A percentile compares a stretch with the other conserved stretches of the same genome.
These are phyloP conservation scores for Rhizoglyphus robini DNA, from an alignment of 1,140 invertebrate species.

Conservation along the genomic window DNA sequence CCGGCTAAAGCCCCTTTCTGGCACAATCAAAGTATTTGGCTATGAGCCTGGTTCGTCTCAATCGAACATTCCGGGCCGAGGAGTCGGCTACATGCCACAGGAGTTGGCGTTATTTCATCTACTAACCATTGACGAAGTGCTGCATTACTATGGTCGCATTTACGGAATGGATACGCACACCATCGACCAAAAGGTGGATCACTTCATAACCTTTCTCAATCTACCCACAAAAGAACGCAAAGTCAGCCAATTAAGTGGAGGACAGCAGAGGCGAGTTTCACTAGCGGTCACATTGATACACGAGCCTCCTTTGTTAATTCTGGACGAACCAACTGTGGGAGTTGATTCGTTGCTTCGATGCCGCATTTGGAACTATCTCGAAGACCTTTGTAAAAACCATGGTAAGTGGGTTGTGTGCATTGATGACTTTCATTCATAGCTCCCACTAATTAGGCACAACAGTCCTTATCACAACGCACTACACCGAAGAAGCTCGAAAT, in stretches of 20 bases:
- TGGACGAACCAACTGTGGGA: constrained; percentile 64
- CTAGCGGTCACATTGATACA: constrained; percentile 84
- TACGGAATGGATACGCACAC: constrained; percentile 31
- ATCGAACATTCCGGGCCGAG: constrained; percentile 31
- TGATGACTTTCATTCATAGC: not conserved
- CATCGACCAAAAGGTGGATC: not conserved
- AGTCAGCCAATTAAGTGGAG: constrained; percentile 48
- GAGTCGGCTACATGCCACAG: constrained; percentile 38
- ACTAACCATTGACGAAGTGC: constrained; percentile 33
- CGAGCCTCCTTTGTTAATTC: constrained; percentile 47
- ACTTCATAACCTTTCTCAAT: constrained; percentile 24
- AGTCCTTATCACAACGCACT: constrained; percentile 37
- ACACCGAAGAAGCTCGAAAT: constrained; percentile 36
- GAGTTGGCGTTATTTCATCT: constrained; percentile 34
- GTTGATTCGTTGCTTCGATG: constrained; percentile 75
- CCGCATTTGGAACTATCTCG: constrained; percentile 76
- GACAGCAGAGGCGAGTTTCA: constrained; percentile 76
- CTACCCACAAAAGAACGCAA: constrained; percentile 3
- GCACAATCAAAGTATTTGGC: constrained; percentile 18
- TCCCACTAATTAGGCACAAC: constrained; percentile 43
- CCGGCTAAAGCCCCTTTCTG: constrained; percentile 1
- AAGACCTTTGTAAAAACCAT: constrained; percentile 43
- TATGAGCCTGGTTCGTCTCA: not conserved
- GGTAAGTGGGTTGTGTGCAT: constrained; percentile 2
- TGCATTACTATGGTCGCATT: constrained; percentile 33